Evolutionary conservation across 37 sponge, comb jelly and placozoan species (phyloP).

Genomic region (Spongilla lacustris): DNA sequence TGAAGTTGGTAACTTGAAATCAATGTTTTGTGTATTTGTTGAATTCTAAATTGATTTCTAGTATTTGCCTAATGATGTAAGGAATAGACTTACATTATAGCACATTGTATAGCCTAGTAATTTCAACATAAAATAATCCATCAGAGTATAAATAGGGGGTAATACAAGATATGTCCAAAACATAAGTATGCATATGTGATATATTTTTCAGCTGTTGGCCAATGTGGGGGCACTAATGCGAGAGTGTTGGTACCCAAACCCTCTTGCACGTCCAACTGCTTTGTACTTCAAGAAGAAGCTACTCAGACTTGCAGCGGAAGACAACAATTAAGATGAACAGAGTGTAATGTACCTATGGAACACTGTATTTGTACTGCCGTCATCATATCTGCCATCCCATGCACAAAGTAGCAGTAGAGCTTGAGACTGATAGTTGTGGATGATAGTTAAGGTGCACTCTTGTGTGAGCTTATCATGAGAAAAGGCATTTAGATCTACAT

Average conservation of each 20-base stretch:
- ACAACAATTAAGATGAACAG: not conserved
- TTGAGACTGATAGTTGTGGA: no score
- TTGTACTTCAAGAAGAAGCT: slow-evolving; percentile 75
- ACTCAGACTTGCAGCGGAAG: slow-evolving; percentile 20
- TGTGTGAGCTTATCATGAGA: no score
- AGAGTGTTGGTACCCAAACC: slow-evolving; percentile 81
- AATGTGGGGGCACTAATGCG: slow-evolving; percentile 56
- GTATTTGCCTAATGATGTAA: no score
- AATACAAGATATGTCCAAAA: not conserved
- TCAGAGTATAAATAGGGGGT: not conserved
- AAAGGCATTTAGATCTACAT: no score
- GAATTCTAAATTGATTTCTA: no score
- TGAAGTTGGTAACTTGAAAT: no score
- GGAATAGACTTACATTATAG: no score
- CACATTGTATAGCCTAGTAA: not conserved
- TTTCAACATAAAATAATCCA: not conserved
- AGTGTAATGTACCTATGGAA: not conserved
- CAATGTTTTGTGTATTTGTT: no score
- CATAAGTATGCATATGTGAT: not conserved
- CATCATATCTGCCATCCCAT: no score
- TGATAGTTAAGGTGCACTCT: no score
- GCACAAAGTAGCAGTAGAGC: no score
- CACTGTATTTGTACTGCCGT: not conserved
- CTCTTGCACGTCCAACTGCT: slow-evolving; percentile 73
- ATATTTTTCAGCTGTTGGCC: slow-evolving; percentile 29